Percentiles rank a stretch among this genome's conserved stretches.
phyloP scores from a whole-genome alignment of 2,797 vertebrate species.

The Acanthurus tractus region DNA sequence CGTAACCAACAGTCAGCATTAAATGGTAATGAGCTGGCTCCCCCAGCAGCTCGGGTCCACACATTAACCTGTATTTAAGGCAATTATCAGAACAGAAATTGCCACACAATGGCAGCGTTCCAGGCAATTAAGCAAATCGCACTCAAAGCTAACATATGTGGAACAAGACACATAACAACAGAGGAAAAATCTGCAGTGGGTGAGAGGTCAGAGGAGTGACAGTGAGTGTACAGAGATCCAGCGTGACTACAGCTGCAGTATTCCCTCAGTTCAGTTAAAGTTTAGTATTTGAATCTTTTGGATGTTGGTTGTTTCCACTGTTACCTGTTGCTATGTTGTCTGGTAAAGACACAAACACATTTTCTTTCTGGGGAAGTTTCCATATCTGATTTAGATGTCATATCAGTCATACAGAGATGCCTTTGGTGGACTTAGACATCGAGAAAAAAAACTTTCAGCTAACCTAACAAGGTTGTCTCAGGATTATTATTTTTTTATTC shows the following conservation, averaged over 20 bases:
- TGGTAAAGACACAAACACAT: conserved; percentile 36
- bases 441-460: neutral
- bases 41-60: conserved; percentile 27
- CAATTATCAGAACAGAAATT: conserved; percentile 70
- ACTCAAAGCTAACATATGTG: conserved; percentile 45
- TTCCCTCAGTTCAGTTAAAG: conserved; percentile 16
- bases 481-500: neutral
- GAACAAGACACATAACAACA: conserved; percentile 20
- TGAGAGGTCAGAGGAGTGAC: conserved; percentile 44
- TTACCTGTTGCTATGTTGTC: conserved; percentile 40
- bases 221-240: neutral
- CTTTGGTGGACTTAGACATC: neutral
- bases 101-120: conserved; percentile 57
- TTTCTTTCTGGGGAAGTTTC: conserved; percentile 25
- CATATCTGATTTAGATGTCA: conserved; percentile 45
- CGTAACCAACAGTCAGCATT: conserved; percentile 54
- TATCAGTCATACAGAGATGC: conserved; percentile 23
- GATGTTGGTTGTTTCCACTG: conserved; percentile 17
- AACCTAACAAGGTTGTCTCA: neutral
- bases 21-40: conserved; percentile 52
- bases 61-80: conserved; percentile 73
- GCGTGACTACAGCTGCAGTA: conserved; percentile 10
- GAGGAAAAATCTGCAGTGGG: conserved; percentile 42
- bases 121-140: conserved; percentile 67
- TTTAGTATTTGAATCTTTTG: neutral